Evolutionary conservation across 1,140 invertebrate genomes (phyloP).

Genomic region (Bacillus rossius): DNA sequence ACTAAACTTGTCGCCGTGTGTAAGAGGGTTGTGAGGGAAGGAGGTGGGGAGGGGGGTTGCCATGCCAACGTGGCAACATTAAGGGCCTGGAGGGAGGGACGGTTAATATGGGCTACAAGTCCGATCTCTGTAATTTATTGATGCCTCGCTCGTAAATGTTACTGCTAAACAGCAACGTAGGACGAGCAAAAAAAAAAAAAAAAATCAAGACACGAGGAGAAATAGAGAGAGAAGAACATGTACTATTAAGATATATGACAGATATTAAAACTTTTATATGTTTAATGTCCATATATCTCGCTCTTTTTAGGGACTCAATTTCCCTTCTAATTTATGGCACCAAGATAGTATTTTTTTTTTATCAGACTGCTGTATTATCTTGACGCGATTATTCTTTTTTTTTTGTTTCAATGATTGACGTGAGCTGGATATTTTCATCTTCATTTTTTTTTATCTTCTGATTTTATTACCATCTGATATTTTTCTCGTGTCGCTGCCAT

Average conservation of each 20-base stretch:
- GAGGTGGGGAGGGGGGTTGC: too few relatives aligned
- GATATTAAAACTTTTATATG: slow-evolving; percentile 6
- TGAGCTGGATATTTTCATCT: background rate
- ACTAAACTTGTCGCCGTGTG: too few relatives aligned
- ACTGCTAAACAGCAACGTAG: background rate
- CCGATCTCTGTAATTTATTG: slow-evolving; percentile 9
- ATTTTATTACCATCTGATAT: too few relatives aligned
- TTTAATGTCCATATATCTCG: background rate
- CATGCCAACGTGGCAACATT: too few relatives aligned
- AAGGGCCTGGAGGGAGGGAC: background rate
- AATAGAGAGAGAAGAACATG: too few relatives aligned
- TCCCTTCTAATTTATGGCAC: slow-evolving; percentile 2
- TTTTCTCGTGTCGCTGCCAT: too few relatives aligned
- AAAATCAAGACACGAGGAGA: too few relatives aligned
- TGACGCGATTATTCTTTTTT: background rate
- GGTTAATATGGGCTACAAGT: background rate
- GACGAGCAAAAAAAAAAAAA: too few relatives aligned
- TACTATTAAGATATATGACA: background rate
- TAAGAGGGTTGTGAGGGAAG: too few relatives aligned
- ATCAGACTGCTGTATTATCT: background rate
- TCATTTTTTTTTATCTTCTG: too few relatives aligned
- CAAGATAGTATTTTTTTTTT: slow-evolving; percentile 1
- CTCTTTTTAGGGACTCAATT: slow-evolving; percentile 2
- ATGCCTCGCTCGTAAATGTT: slow-evolving; percentile 5
- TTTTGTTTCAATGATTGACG: background rate